Conservation (phyloP, 2,888 invertebrate species). For the Melikaiella ostensackeni region DNA sequence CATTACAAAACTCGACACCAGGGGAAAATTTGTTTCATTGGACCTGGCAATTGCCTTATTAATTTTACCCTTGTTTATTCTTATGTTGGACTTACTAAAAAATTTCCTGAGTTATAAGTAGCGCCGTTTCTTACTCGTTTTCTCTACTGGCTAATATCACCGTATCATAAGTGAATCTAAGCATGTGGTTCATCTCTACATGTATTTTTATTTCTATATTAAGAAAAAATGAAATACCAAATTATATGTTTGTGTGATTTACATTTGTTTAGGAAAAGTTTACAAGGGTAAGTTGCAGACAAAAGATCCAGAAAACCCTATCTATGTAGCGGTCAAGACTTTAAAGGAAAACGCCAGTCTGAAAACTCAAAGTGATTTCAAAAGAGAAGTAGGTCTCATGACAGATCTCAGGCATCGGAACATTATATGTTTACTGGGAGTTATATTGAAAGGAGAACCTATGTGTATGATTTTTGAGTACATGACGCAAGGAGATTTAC, state of each 20-base stretch:
- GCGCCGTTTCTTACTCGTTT: no score
- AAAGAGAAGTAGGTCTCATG: constrained; percentile 95
- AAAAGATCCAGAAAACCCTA: constrained; percentile 81
- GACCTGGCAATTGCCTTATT: no score
- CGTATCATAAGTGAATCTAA: no score
- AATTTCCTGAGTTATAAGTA: no score
- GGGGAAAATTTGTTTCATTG: no score
- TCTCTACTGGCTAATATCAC: no score
- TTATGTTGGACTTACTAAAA: no score
- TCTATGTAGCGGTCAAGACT: constrained; percentile 95
- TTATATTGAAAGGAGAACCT: constrained; percentile 92
- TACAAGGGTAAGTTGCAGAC: constrained; percentile 93
- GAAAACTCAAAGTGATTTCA: constrained; percentile 94
- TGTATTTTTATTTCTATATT: no score
- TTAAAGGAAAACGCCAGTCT: constrained; percentile 94
- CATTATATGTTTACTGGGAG: constrained; percentile 96
- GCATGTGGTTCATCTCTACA: no score
- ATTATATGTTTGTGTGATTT: background rate
- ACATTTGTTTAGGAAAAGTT: constrained; percentile 84
- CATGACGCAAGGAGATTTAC: constrained; percentile 97
- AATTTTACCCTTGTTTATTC: no score
- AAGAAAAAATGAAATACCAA: background rate
- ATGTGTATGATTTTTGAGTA: constrained; percentile 98
- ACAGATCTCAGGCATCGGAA: constrained; percentile 96
- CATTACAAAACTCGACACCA: no score